Base-by-base conservation (phyloP, 2,113 vertebrate species). In the Campylorhamphus procurvoides region DNA sequence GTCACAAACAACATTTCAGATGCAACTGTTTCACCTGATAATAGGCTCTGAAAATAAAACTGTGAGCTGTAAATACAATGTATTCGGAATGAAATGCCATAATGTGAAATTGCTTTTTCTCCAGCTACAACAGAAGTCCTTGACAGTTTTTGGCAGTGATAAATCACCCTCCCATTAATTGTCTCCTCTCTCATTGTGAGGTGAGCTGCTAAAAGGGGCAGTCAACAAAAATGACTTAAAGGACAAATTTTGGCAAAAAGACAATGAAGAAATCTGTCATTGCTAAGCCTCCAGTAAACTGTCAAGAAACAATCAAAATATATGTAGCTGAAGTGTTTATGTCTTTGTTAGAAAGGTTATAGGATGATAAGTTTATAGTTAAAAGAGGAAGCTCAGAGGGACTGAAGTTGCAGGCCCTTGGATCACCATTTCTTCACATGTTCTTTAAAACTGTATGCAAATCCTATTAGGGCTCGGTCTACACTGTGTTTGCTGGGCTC, bases 101-200 rank as follows among this genome's bases (percentile, higher is more conserved):
- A 99, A 99, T 99, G 99, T 99, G 99, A 99, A 99, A 99, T 98
- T 98, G 98, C 98, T 98, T 98, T 98, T 98, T 98, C 98, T 99
- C 98, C 98, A 98, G 98, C 99, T 99, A 99, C 99, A 99, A 98
- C 98, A 99, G 99, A 99, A 99, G 99, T 99, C 99, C 99, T 99
- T 99, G 99, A 99, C 99, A 99, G 99, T 99, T 99, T 99, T 98
- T 99, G 99, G 99, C 99, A 99, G 99, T 99, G 99, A 99, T 99
- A 99, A 99, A 99, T 99, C 99, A 99, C 99, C 99, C 99, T 99
- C 99, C 98, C 99, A 99, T 99, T 99, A 99, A 99, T 99, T 99
- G 99, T 99, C 99, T 99, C 99, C 99, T 99, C 98, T 98, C 98
- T 99, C 98, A 98, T 98, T 98, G 98, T 99, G 99, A 99, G 99